Conservation (phyloP, 2,113 vertebrate species). For the Sylvia atricapilla region DNA sequence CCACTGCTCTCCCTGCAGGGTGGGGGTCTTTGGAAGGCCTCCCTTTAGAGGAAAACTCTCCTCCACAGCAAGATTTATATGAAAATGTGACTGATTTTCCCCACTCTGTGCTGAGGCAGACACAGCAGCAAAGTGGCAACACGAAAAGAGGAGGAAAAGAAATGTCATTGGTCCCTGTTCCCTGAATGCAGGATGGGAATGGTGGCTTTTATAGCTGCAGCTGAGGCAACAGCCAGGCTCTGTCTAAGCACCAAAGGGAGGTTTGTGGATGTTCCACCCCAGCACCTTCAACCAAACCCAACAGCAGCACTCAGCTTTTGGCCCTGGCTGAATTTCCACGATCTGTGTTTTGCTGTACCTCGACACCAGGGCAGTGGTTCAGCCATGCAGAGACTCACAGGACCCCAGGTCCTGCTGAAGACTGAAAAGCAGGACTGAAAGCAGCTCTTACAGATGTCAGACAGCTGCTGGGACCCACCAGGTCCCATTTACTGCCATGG, state of each 20-base stretch:
- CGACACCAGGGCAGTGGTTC: neutral
- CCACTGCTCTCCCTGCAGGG: neutral
- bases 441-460: neutral
- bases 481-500: accelerated
- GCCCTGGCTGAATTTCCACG: neutral
- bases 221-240: neutral
- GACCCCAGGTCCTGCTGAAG: neutral
- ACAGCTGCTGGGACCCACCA: no score
- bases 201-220: neutral
- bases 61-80: neutral
- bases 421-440: neutral
- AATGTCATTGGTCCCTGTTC: accelerated
- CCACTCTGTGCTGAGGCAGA: neutral
- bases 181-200: neutral
- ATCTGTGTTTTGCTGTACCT: neutral
- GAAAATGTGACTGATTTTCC: neutral
- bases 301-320: neutral
- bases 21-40: neutral
- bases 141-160: neutral
- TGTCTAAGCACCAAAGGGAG: neutral
- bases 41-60: neutral
- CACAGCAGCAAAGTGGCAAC: neutral
- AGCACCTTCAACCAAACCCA: neutral
- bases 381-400: neutral
- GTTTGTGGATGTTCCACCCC: neutral